Evolutionary conservation across 1,140 invertebrate genomes (phyloP), one percentile per base, ranked within the genome.

Genomic region (Drosophila pseudoananassae): DNA sequence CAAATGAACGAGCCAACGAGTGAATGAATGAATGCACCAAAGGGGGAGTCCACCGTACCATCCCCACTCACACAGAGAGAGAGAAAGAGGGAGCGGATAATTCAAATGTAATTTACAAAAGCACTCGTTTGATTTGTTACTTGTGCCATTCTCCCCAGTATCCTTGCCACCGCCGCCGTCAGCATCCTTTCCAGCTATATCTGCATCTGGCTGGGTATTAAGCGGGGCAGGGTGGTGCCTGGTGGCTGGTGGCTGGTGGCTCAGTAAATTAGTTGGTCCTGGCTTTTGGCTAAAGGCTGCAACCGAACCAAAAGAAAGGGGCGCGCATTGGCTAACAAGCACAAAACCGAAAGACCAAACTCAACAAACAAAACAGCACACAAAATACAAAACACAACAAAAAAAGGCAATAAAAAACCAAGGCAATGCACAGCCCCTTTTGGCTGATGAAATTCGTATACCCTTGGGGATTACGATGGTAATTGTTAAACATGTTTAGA

Each of bases 61-160:
- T 15, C 49, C 25, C 8, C 33, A 36, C 33, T n/a, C 33, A 12
- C 47, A 27, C 29, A 31, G 9, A 31, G 0, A 33, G 31, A 33
- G 31, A 33, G 31, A 12, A 12, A 36, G 33, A 36, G 45, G 57
- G 72, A 80, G 69, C 64, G 68, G 78, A 85, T 85, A 88, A 85
- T 87, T 85, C 82, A 85, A 85, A 85, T 87, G 82, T 85, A 85
- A 85, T 85, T 85, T 85, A 88, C 82, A 85, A 87, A 85, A 85
- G 82, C 68, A 76, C 82, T 85, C 83, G 78, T 85, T 88, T 85
- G 82, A 88, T 88, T 85, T 85, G 82, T 87, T 85, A 82, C 81
- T 78, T 66, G 66, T 77, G 58, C 71, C 46, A n/a, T 46, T 25
- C 46, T 50, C 17, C n/a, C 38, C 38, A 45, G 33, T 25, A 40